A percentile compares a stretch with the other conserved stretches of the same genome.
Evolutionary conservation across 64 coral and sea anemone species (phyloP).

Genomic region (Stichodactyla helianthus): DNA sequence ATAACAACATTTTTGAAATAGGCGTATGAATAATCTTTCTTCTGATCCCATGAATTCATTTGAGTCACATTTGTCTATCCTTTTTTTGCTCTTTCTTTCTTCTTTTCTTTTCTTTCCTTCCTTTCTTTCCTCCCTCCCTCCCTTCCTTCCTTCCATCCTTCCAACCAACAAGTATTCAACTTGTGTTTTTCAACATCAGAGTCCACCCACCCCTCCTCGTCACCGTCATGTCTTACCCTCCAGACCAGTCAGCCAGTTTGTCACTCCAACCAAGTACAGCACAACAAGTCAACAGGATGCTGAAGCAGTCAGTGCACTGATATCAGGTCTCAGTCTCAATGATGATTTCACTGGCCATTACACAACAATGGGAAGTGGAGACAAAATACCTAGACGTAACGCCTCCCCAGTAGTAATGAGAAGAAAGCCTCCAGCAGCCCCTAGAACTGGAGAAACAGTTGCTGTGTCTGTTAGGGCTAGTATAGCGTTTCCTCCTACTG

Average conservation of each 20-base stretch:
- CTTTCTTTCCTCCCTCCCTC: too few relatives aligned
- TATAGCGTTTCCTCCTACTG: constrained; percentile 38
- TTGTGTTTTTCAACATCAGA: constrained; percentile 15
- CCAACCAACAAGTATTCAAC: not conserved
- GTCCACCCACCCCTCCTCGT: constrained; percentile 78
- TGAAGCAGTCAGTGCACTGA: constrained; percentile 50
- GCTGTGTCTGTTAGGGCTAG: constrained; percentile 65
- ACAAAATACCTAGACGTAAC: constrained; percentile 11
- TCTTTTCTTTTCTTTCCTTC: too few relatives aligned
- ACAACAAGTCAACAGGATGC: constrained; percentile 43
- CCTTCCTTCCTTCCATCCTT: not conserved
- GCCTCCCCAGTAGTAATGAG: constrained; percentile 62
- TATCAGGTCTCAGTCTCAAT: constrained; percentile 70
- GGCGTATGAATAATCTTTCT: not conserved
- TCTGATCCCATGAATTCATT: too few relatives aligned
- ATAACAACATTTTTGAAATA: too few relatives aligned
- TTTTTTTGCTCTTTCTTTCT: not conserved
- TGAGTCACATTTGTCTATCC: too few relatives aligned
- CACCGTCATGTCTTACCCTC: constrained; percentile 66
- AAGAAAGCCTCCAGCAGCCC: constrained; percentile 50
- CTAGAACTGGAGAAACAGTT: constrained; percentile 58
- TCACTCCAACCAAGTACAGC: constrained; percentile 25
- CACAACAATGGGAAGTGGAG: constrained; percentile 14
- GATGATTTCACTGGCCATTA: constrained; percentile 30
- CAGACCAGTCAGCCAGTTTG: constrained; percentile 84